A percentile compares a stretch with the other conserved stretches of the same genome.
Conservation (phyloP, 2,113 vertebrate genomes). For the Saccopteryx bilineata region DNA sequence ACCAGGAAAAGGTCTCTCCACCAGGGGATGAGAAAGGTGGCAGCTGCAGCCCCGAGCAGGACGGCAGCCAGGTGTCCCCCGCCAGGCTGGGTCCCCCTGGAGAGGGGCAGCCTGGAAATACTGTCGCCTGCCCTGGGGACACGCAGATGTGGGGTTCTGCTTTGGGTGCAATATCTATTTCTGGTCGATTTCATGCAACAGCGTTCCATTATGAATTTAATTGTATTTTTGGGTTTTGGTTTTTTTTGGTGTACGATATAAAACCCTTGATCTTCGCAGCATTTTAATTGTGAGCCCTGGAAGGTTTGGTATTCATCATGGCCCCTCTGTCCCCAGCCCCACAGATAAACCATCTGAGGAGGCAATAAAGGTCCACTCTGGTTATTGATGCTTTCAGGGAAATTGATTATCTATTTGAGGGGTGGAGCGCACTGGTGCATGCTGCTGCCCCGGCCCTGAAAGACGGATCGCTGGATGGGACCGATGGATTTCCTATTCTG, state of each 20-base stretch:
- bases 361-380: conserved; percentile 95
- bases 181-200: conserved; percentile 73
- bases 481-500: conserved; percentile 84
- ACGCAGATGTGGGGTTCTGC: background rate
- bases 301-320: conserved; percentile 94
- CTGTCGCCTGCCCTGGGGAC: background rate
- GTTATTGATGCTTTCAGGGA: conserved; percentile 97
- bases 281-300: conserved; percentile 91
- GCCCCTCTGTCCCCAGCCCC: conserved; percentile 92
- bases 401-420: conserved; percentile 96
- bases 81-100: background rate
- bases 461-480: conserved; percentile 83
- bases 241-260: conserved; percentile 75
- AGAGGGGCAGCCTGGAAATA: background rate
- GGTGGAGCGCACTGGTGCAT: conserved; percentile 88
- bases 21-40: background rate
- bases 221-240: conserved; percentile 68
- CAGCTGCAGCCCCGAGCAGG: accelerated
- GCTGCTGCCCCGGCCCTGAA: conserved; percentile 84
- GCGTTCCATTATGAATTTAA: conserved; percentile 85
- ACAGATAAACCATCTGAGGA: conserved; percentile 94
- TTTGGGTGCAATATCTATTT: conserved; percentile 78
- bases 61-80: background rate
- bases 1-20: background rate
- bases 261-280: conserved; percentile 84